Percentiles rank a stretch among this genome's conserved stretches.
Conservation (phyloP, 1,140 invertebrate species). For the Lepidurus couesii region DNA sequence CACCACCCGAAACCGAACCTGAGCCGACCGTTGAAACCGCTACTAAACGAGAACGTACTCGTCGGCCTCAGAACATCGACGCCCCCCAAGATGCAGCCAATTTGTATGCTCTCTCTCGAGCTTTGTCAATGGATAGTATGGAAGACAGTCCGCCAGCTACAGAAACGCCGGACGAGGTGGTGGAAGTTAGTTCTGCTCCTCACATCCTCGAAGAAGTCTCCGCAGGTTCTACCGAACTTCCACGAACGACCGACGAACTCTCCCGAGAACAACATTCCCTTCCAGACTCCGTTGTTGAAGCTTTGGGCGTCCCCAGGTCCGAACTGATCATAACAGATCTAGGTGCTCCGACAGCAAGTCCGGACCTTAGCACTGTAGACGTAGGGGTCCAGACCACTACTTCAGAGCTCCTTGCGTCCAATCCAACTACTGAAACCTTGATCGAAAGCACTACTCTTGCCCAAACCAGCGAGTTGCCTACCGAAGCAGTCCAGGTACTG, state of each 20-base stretch:
- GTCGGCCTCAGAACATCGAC: not conserved
- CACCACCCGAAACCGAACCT: not conserved
- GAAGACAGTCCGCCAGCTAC: not conserved
- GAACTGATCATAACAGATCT: not conserved
- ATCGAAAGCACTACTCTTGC: not conserved
- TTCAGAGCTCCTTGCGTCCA: not conserved
- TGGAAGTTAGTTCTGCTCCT: not conserved
- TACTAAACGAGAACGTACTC: not conserved
- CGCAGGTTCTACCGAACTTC: not conserved
- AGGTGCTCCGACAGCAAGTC: not conserved
- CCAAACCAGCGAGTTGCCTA: not conserved
- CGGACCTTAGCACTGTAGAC: not conserved
- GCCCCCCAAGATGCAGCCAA: not conserved
- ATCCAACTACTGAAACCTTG: not conserved
- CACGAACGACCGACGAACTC: not conserved
- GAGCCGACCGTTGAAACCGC: not conserved
- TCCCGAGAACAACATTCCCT: conserved; percentile 2
- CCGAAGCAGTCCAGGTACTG: not conserved
- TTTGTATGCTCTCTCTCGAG: not conserved
- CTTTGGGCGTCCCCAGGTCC: not conserved
- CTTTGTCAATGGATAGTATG: not conserved
- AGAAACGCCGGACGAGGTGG: not conserved
- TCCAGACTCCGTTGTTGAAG: not conserved
- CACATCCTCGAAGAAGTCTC: not conserved
- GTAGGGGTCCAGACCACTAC: conserved; percentile 10